Percentiles rank a stretch among this genome's conserved stretches.
phyloP scores from a whole-genome alignment of 2,797 vertebrate genomes.

The Rousettus madagascariensis region DNA sequence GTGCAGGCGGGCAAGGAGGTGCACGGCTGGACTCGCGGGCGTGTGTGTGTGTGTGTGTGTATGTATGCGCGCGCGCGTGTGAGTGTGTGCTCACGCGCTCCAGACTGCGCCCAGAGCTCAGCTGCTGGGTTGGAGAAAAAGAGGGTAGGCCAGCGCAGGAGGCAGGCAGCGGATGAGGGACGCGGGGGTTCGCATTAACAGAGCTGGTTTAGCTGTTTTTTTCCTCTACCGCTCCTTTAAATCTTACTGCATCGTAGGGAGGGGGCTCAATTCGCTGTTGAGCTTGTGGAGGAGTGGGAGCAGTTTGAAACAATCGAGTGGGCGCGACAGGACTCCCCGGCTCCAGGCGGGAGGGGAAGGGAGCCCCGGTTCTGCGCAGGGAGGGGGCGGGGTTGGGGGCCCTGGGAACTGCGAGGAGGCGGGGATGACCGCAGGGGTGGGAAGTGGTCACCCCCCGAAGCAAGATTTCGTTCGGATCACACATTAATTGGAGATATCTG shows the following conservation, averaged over 20 bases:
- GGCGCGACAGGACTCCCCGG: conserved; percentile 78
- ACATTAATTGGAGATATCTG: conserved; percentile 71
- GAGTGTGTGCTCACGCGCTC: conserved; percentile 33
- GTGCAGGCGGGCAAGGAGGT: not conserved
- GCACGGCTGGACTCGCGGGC: not conserved
- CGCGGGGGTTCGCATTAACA: not conserved
- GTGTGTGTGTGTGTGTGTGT: not conserved
- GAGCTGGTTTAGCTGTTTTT: not conserved
- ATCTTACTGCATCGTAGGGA: not conserved
- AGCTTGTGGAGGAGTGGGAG: conserved; percentile 37
- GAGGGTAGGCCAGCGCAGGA: not conserved
- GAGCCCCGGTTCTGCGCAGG: conserved; percentile 61
- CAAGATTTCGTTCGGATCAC: conserved; percentile 55
- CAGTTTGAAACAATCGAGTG: conserved; percentile 69
- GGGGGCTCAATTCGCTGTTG: not conserved
- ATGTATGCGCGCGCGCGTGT: conserved; percentile 14
- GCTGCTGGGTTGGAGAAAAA: not conserved
- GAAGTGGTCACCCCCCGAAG: conserved; percentile 36
- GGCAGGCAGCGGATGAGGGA: not conserved
- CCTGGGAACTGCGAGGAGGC: not conserved
- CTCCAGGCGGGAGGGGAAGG: conserved; percentile 52
- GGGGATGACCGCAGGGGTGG: not conserved
- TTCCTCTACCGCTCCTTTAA: not conserved
- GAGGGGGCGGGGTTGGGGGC: conserved; percentile 45
- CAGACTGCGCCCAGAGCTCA: conserved; percentile 30